Base-by-base conservation (phyloP, 2,888 invertebrate species). In the Drosophila prolongata region DNA sequence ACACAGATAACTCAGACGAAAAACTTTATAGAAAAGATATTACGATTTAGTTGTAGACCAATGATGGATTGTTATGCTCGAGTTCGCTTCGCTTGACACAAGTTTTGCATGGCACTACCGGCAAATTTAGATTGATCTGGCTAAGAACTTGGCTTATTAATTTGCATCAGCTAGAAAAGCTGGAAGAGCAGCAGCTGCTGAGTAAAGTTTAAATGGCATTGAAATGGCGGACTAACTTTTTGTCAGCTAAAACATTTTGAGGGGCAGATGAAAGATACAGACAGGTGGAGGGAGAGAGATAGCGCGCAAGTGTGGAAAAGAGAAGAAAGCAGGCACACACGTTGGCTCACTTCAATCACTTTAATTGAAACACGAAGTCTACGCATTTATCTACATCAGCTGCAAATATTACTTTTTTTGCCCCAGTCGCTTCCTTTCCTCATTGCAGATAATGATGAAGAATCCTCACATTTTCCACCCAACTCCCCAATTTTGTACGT, bases 331-430 rank as follows among this genome's bases (percentile, higher is more conserved):
- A 43, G 24, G 61, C 67, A 69, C 34, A 50, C 64, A 72, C 65
- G 46, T 54, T 59, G 56, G 55, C 47, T 68, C 76, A 81, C 85
- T 85, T 85, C 85, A 85, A 85, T 85, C 85, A 85, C 89, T 89
- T 89, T 85, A 85, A 85, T 85, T 85, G 85, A 85, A 85, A 85
- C 85, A 85, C 85, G 85, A 85, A 85, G 76, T 89, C 85, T 89
- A 87, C 89, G 79, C 85, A 89, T 85, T 85, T 87, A 85, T 85
- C 85, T 89, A 85, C 89, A 85, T 85, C 89, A 89, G 77, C 89
- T 76, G 80, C 85, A 85, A 84, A 89, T 87, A 89, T 89, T 89
- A 79, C 87, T 75, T 87, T 73, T 67, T 67, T 71, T 53, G 53
- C 40, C 65, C 53, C 38, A 52, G 13, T 43, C 66, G 34, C 27